phyloP scores from a whole-genome alignment of 35 echinoderm and acorn worm species.

The Eucidaris tribuloides region DNA sequence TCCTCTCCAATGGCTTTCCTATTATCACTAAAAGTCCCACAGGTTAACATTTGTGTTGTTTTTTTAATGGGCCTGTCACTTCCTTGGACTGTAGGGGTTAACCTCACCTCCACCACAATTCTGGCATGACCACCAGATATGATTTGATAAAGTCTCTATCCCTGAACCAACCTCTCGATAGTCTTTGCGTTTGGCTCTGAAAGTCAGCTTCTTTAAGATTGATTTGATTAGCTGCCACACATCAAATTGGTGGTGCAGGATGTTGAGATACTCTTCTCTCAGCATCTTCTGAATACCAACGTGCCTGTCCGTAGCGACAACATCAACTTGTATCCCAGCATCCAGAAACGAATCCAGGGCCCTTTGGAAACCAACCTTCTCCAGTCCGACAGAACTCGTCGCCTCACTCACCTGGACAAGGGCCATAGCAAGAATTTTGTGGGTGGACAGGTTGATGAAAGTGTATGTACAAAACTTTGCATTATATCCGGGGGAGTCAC shows the following conservation, averaged over 20 bases:
- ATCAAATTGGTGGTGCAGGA: conserved; percentile 49
- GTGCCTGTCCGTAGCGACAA: conserved; percentile 44
- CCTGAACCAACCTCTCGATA: conserved; percentile 17
- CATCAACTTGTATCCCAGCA: background rate
- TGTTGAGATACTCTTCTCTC: conserved; percentile 12
- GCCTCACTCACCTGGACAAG: background rate
- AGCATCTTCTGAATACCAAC: conserved; percentile 6
- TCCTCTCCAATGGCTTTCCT: too few species aligned
- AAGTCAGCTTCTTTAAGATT: conserved; percentile 14
- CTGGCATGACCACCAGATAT: conserved; percentile 47
- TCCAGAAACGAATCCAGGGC: too few species aligned
- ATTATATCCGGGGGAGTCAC: conserved; percentile 67
- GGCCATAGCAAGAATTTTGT: conserved; percentile 1
- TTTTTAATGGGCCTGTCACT: too few species aligned
- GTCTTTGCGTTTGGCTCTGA: conserved; percentile 33
- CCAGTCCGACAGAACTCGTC: background rate
- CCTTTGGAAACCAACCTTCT: background rate
- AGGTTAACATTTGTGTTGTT: too few species aligned
- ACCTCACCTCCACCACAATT: background rate
- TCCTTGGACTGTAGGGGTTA: too few species aligned
- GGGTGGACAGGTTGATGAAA: conserved; percentile 32
- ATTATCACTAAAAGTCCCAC: too few species aligned
- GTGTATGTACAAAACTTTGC: conserved; percentile 56
- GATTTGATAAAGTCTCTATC: conserved; percentile 24
- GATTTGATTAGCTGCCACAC: conserved; percentile 59